Evolutionary conservation across 1,140 invertebrate genomes (phyloP), one percentile per base, ranked within the genome.

Genomic region (Chrysoperla carnea): DNA sequence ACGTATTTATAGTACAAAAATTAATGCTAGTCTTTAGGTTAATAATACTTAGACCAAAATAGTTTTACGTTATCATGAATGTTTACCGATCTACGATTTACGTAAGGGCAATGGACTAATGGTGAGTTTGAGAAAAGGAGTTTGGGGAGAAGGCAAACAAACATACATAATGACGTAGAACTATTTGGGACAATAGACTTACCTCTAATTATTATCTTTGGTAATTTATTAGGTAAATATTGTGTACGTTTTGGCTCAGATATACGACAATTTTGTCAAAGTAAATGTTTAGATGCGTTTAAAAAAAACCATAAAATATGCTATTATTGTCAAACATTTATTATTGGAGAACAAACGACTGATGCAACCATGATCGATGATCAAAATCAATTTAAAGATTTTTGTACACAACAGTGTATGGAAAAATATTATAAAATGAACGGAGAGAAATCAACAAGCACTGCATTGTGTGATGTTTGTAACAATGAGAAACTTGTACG

Each of bases 221-320:
- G n/a, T n/a, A n/a, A n/a, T n/a, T n/a, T n/a, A n/a, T n/a, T 5
- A 50, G 88, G 88, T 12, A 92, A 93, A 58, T 93, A 91, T 59
- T 92, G 87, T 60, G 85, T 93, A 0, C 68, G 89, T 29, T 91
- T 94, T 61, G 89, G 89, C 1, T 85, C 82, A 46, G 83, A 91
- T 52, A 81, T 94, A 31, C 70, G 84, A 36, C 89, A 94, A 56
- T 95, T 96, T 66, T 96, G 91, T 62, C 81, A 81, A 42, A 78
- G 80, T 7, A 63, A 62, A 0, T 96, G 92, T 61, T 65, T 92
- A 23, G 84, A 88, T 49, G 79, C 84, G 46, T 94, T 85, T 52
- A 93, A 93, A 57, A 87, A 85, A 54, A 79, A 78, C 1, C 63
- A 91, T 7, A 90, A 91, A 60, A 81, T 90, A 4, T 97, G 92